Evolutionary conservation across 1,140 invertebrate genomes (phyloP).

Genomic region (Diplogasteroides magnus): DNA sequence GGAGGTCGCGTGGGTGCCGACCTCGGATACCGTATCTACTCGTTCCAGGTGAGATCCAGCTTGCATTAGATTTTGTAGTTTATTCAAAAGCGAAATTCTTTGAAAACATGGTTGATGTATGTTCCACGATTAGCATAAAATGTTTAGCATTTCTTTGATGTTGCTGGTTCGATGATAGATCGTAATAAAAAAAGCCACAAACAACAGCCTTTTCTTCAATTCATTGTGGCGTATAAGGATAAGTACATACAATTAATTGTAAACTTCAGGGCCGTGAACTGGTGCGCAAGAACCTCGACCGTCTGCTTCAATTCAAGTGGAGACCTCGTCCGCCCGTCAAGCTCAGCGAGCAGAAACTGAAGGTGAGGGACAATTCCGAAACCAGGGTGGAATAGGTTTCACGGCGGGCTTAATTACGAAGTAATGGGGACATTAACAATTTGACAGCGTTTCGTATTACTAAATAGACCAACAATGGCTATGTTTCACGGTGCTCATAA

Average conservation of each 20-base stretch:
- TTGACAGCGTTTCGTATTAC: too few relatives aligned
- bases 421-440: too few relatives aligned
- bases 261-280: conserved; percentile 62
- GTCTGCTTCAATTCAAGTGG: conserved; percentile 92
- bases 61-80: background rate
- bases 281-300: conserved; percentile 76
- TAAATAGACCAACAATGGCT: too few relatives aligned
- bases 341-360: conserved; percentile 66
- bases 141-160: background rate
- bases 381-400: too few relatives aligned
- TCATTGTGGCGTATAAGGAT: too few relatives aligned
- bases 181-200: too few relatives aligned
- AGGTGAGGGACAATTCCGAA: too few relatives aligned
- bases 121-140: background rate
- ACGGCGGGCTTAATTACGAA: too few relatives aligned
- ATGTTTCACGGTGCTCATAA: too few relatives aligned
- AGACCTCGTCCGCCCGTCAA: conserved; percentile 82
- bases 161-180: too few relatives aligned
- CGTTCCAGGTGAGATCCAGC: conserved; percentile 70
- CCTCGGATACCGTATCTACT: conserved; percentile 93
- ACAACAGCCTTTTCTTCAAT: too few relatives aligned
- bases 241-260: too few relatives aligned
- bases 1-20: conserved; percentile 86
- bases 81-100: background rate
- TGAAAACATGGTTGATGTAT: background rate